Evolutionary conservation across 2,113 vertebrate genomes (phyloP), one percentile per base, ranked within the genome.

Genomic region (Trochalopteron elliotii): DNA sequence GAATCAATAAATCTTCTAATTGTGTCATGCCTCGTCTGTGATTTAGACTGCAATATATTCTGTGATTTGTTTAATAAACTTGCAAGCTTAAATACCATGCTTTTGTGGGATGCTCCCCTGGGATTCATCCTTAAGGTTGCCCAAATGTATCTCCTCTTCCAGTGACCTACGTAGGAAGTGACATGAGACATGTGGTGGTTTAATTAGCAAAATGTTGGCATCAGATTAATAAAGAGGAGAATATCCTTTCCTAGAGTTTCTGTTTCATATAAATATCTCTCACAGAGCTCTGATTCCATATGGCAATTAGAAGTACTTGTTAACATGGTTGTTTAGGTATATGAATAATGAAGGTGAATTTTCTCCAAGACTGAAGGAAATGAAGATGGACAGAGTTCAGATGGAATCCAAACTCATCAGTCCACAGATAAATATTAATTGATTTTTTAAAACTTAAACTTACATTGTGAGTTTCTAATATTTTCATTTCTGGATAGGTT

Each of bases 1-100:
- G 95, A 97, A 98, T 98, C 97, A 98, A 98, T 98, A 97, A 96
- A 98, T 97, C 97, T 97, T 94, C 96, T 98, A 97, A 98, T 96
- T 98, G 96, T 98, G 97, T 96, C 98, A 96, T 79, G 92, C 84
- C 87, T 94, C 93, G 94, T 95, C 97, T 97, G 93, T 96, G 95
- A 96, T 95, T 97, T 83, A 83, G 91, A 80, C 92, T 95, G 94
- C 80, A 96, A 84, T 96, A 76, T 91, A 93, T 82, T 96, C 93
- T 88, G 91, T 92, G 96, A 97, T 96, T 96, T 96, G 91, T 96
- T 97, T 97, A 97, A 98, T 97, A 97, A 97, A 97, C 97, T 97
- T 96, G 60, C 82, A 90, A 87, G 90, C 92, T 95, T 94, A 96
- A 97, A 96, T 97, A 98, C 89, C 97, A 96, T 97, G 94, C 96